phyloP scores from a whole-genome alignment of 2,888 invertebrate genomes.

The Junonia oenone region DNA sequence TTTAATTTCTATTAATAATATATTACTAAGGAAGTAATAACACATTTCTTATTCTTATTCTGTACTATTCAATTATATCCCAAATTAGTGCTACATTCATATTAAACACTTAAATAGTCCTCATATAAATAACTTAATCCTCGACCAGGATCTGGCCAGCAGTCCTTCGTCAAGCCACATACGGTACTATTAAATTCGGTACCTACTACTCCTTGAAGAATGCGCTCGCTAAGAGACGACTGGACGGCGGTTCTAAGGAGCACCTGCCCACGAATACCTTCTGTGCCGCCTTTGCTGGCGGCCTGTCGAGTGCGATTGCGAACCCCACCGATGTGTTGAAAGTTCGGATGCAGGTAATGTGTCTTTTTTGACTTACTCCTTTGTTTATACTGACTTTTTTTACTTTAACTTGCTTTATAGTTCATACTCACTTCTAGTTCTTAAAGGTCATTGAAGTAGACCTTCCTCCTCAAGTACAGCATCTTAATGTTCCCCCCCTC shows the following conservation, averaged over 20 bases:
- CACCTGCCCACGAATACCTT: slow-evolving; percentile 84
- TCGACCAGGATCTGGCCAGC: slow-evolving; percentile 92
- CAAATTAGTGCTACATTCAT: no score
- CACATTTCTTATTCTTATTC: no score
- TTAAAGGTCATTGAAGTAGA: no score
- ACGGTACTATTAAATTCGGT: slow-evolving; percentile 98
- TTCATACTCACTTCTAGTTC: no score
- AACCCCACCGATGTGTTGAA: slow-evolving; percentile 98
- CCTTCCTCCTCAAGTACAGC: no score
- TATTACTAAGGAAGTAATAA: no score
- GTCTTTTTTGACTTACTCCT: no score
- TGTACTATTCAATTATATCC: no score
- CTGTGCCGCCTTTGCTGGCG: slow-evolving; percentile 91
- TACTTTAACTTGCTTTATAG: no score
- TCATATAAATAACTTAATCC: not conserved
- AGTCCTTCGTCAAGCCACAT: slow-evolving; percentile 94
- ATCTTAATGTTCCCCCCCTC: no score
- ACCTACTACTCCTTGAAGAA: slow-evolving; percentile 94
- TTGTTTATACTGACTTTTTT: no score
- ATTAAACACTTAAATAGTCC: not conserved
- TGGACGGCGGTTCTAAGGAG: slow-evolving; percentile 71
- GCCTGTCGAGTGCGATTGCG: slow-evolving; percentile 95
- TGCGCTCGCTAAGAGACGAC: slow-evolving; percentile 78
- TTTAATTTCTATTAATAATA: no score
- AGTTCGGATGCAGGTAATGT: slow-evolving; percentile 94